Conservation (phyloP, 2,113 vertebrate genomes). For the Tragelaphus scriptus region DNA sequence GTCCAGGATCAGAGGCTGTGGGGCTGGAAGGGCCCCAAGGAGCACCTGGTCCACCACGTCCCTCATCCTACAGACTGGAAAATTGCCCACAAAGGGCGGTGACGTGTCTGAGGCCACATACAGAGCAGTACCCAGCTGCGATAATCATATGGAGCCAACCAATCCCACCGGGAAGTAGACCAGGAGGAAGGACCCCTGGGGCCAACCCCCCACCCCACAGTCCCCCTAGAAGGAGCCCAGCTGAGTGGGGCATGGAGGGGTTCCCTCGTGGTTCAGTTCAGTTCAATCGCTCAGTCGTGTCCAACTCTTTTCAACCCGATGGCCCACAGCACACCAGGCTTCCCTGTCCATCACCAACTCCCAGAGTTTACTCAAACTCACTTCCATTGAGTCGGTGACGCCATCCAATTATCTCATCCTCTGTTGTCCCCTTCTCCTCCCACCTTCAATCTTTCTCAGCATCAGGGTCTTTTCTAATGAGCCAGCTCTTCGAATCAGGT, state of each 20-base stretch:
- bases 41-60: accelerated
- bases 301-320: not conserved
- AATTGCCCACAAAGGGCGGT: accelerated
- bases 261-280: not conserved
- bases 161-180: not conserved
- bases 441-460: not conserved
- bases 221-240: accelerated
- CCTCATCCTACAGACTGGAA: not conserved
- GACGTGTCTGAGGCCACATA: accelerated
- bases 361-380: not conserved
- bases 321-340: not conserved
- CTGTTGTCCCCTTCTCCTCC: not conserved
- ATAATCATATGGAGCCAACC: accelerated
- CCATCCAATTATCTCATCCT: not conserved
- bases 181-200: not conserved
- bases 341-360: not conserved
- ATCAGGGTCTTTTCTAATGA: not conserved
- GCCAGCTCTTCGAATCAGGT: not conserved
- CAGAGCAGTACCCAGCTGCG: not conserved
- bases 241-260: accelerated
- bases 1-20: accelerated
- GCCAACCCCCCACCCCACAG: accelerated
- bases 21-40: accelerated
- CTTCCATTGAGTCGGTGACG: not conserved
- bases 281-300: not conserved